Conservation (phyloP, 2,113 vertebrate genomes). For the Rostratula benghalensis region DNA sequence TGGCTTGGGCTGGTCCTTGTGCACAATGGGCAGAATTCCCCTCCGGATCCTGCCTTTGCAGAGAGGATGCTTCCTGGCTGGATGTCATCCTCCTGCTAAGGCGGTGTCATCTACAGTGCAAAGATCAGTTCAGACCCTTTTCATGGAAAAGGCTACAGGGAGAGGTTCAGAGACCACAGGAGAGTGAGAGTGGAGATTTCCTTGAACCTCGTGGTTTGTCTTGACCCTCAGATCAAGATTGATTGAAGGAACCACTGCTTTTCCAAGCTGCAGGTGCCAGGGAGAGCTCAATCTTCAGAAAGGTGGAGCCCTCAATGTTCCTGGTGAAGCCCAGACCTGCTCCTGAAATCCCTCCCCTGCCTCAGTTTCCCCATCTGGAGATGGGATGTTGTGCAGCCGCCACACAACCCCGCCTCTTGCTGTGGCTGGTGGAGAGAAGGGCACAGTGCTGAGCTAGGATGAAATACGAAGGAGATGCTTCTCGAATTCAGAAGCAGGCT, state of each 20-base stretch:
- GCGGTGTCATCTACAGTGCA: accelerated
- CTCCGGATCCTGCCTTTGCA: no score
- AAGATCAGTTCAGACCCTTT: neutral
- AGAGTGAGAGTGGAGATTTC: neutral
- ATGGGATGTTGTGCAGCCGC: neutral
- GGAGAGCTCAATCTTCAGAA: neutral
- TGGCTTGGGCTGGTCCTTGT: neutral
- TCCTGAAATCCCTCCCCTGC: neutral
- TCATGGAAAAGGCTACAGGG: accelerated
- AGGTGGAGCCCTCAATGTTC: neutral
- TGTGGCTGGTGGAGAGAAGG: neutral
- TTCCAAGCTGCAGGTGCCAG: neutral
- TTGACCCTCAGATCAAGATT: neutral
- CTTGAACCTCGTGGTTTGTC: neutral
- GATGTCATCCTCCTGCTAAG: neutral
- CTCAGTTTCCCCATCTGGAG: neutral
- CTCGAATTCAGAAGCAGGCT: constrained; percentile 19
- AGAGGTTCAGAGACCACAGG: neutral
- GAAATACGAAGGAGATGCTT: neutral
- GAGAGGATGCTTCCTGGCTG: neutral
- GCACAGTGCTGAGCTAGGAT: neutral
- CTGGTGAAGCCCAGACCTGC: neutral
- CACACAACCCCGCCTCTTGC: neutral
- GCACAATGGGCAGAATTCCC: neutral
- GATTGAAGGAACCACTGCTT: neutral